A percentile compares a stretch with the other conserved stretches of the same genome.
Conservation (phyloP, 2,797 vertebrate species). For the Aulostomus chinensis region DNA sequence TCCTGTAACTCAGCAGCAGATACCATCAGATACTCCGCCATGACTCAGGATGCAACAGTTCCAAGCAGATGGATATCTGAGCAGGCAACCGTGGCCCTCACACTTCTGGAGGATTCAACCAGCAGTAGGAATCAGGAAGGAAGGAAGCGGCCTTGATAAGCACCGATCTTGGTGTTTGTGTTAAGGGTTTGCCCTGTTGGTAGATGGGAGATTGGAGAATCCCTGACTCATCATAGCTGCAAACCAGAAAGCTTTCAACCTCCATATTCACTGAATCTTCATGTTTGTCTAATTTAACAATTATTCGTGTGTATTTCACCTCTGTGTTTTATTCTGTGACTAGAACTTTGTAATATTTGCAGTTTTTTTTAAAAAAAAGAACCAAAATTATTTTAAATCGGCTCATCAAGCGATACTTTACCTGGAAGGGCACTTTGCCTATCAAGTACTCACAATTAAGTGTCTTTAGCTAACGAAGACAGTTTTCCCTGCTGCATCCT, state of each 20-base stretch:
- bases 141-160: background rate
- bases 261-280: background rate
- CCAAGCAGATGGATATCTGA: constrained; percentile 72
- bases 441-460: no score
- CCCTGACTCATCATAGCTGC: no score
- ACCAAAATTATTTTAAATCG: no score
- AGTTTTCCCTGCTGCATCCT: no score
- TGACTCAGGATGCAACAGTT: constrained; percentile 60
- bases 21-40: constrained; percentile 34
- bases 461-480: no score
- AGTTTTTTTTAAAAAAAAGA: no score
- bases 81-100: constrained; percentile 39
- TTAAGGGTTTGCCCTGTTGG: constrained; percentile 1
- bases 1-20: constrained; percentile 52
- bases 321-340: no score
- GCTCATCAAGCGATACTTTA: no score
- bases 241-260: background rate
- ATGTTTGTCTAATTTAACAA: no score
- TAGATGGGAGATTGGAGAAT: background rate
- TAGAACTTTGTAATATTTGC: no score
- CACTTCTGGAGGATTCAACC: constrained; percentile 38
- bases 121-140: constrained; percentile 15
- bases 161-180: constrained; percentile 1
- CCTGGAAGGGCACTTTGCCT: no score
- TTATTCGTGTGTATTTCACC: no score